These are phyloP conservation scores for Gephyroberyx darwinii DNA, from an alignment of 2,797 vertebrate genomes.

Conservation along the genomic window DNA sequence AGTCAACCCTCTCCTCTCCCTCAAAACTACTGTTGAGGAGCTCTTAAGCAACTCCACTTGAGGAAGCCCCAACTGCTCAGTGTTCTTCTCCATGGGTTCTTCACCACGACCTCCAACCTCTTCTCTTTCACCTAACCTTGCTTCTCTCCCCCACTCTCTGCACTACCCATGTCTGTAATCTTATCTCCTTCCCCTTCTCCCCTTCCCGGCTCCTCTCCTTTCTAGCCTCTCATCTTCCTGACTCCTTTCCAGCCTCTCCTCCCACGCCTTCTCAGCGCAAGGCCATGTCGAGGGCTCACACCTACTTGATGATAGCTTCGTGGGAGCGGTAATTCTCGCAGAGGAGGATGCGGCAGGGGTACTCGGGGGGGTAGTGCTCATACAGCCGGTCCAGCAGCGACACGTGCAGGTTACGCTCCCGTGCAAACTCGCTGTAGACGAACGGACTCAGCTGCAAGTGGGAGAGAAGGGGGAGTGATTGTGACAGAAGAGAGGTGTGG, in stretches of 20 bases:
- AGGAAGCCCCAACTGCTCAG: too few species aligned
- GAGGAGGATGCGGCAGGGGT: constrained; percentile 96
- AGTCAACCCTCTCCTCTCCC: too few species aligned
- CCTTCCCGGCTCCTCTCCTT: not conserved
- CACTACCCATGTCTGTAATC: not conserved
- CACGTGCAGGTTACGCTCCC: constrained; percentile 97
- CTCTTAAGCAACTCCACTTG: too few species aligned
- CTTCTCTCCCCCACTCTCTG: not conserved
- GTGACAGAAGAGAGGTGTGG: not conserved
- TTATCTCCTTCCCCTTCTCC: not conserved
- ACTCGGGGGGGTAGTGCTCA: constrained; percentile 97
- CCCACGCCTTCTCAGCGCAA: constrained; percentile 35
- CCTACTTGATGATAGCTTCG: constrained; percentile 99
- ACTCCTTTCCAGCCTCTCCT: constrained; percentile 10
- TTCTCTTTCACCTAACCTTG: not conserved
- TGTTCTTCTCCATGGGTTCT: too few species aligned
- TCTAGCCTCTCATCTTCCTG: not conserved
- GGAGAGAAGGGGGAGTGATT: not conserved
- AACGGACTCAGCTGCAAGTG: constrained; percentile 94
- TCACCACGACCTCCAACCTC: not conserved
- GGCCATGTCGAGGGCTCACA: constrained; percentile 77
- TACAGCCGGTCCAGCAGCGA: constrained; percentile 97
- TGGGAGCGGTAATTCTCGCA: constrained; percentile 99
- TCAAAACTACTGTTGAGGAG: too few species aligned
- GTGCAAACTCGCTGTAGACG: constrained; percentile 99